Percentiles rank a stretch among this genome's conserved stretches.
These are phyloP conservation scores for Palloptera scutellata DNA, from an alignment of 2,888 invertebrate genomes.

Conservation along the genomic window DNA sequence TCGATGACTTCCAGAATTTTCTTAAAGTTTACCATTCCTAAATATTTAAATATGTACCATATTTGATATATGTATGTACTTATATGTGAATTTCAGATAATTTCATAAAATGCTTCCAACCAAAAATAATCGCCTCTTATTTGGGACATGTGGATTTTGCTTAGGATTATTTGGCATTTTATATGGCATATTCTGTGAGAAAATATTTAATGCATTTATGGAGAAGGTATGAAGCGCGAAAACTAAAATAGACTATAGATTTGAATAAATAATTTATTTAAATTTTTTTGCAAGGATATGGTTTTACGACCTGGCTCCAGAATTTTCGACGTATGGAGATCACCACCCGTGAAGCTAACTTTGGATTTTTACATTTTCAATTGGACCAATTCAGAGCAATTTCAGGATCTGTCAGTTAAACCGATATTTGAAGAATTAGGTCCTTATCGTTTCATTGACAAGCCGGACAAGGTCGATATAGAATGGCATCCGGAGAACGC, in stretches of 20 bases:
- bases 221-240: constrained; percentile 10
- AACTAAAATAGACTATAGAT: not conserved
- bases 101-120: constrained; percentile 11
- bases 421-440: constrained; percentile 68
- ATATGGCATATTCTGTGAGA: constrained; percentile 19
- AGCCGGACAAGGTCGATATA: constrained; percentile 74
- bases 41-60: no score
- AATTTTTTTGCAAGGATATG: constrained; percentile 56
- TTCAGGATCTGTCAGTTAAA: constrained; percentile 66
- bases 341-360: constrained; percentile 69
- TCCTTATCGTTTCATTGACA: constrained; percentile 72
- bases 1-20: no score
- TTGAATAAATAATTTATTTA: constrained; percentile 3
- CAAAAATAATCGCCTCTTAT: constrained; percentile 10
- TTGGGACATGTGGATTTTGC: constrained; percentile 7
- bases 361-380: constrained; percentile 77
- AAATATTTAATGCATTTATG: constrained; percentile 15
- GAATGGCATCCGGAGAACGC: constrained; percentile 74
- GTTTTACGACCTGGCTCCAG: constrained; percentile 68
- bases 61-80: no score
- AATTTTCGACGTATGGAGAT: constrained; percentile 68
- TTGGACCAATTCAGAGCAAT: constrained; percentile 78
- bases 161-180: constrained; percentile 8
- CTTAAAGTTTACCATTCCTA: no score
- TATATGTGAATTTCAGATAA: no score